Evolutionary conservation across 2,113 vertebrate genomes (phyloP).

Genomic region (Phaetusa simplex): DNA sequence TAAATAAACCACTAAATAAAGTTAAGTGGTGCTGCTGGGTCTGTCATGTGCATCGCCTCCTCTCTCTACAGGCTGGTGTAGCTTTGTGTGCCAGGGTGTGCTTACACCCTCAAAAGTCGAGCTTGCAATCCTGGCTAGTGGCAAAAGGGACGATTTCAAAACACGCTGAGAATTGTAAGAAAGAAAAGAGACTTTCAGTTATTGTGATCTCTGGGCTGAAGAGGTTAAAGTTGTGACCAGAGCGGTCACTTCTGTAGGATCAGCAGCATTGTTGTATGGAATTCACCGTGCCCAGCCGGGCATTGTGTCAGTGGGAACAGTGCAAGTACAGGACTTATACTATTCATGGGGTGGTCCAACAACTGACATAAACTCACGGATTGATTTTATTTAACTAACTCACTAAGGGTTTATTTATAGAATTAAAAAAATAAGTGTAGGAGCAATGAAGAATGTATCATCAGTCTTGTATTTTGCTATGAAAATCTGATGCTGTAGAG

Average conservation of each 20-base stretch:
- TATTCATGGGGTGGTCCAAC: conserved; percentile 50
- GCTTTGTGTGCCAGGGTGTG: not conserved
- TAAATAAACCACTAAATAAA: not conserved
- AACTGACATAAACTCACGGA: not conserved
- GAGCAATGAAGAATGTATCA: not conserved
- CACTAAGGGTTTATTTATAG: not conserved
- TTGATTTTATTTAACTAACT: conserved; percentile 18
- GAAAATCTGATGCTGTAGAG: not conserved
- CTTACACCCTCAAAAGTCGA: not conserved
- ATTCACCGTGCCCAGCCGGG: conserved; percentile 28
- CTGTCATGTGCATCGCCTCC: not conserved
- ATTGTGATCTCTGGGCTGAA: conserved; percentile 46
- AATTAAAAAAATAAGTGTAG: not conserved
- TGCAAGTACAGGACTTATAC: conserved; percentile 24
- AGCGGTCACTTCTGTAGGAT: conserved; percentile 42
- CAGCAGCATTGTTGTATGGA: conserved; percentile 52
- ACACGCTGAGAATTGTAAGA: not conserved
- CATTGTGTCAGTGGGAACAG: conserved; percentile 58
- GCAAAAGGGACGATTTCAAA: not conserved
- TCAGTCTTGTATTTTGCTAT: not conserved
- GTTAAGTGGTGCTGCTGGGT: not conserved
- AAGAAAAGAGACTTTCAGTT: conserved; percentile 50
- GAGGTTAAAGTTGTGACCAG: conserved; percentile 59
- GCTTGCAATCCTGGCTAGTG: not conserved
- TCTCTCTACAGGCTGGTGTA: not conserved